Evolutionary conservation across 2,797 vertebrate species (phyloP).

Genomic region (Poeciliopsis turneri): DNA sequence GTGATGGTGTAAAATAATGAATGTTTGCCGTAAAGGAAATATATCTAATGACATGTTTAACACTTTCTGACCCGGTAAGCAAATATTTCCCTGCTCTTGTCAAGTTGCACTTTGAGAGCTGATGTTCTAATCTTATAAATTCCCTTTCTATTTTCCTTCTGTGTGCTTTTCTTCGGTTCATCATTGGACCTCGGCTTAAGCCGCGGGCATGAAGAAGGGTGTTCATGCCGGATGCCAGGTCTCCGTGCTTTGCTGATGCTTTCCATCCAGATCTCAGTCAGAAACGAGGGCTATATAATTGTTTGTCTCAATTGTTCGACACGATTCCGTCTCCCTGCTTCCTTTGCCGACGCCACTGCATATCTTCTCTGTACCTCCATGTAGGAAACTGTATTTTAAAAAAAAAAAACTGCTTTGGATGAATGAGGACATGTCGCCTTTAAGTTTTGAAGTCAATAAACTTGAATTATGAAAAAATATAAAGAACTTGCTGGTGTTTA

Average conservation of each 20-base stretch:
- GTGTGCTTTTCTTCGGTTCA: constrained; percentile 7
- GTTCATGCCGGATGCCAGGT: constrained; percentile 5
- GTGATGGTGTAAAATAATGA: constrained; percentile 34
- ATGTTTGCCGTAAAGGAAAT: constrained; percentile 21
- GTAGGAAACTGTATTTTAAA: constrained; percentile 51
- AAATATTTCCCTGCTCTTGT: constrained; percentile 3
- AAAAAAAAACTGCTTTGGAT: constrained; percentile 60
- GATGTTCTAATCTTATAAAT: neutral
- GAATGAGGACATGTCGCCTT: constrained; percentile 73
- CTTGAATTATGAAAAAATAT: constrained; percentile 69
- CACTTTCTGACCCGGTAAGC: constrained; percentile 4
- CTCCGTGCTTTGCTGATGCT: constrained; percentile 6
- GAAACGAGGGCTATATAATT: constrained; percentile 75
- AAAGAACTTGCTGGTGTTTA: neutral
- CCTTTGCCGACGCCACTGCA: constrained; percentile 58
- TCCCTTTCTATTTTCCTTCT: neutral
- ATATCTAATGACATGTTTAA: constrained; percentile 37
- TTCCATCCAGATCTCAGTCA: constrained; percentile 56
- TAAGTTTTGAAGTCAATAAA: constrained; percentile 78
- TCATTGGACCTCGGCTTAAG: constrained; percentile 35
- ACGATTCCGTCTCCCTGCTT: constrained; percentile 39
- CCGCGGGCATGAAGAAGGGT: constrained; percentile 23
- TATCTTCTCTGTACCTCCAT: constrained; percentile 72
- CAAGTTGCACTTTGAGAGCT: constrained; percentile 23
- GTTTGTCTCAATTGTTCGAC: constrained; percentile 52